Evolutionary conservation across 2,113 vertebrate species (phyloP).

Genomic region (Podilymbus podiceps): DNA sequence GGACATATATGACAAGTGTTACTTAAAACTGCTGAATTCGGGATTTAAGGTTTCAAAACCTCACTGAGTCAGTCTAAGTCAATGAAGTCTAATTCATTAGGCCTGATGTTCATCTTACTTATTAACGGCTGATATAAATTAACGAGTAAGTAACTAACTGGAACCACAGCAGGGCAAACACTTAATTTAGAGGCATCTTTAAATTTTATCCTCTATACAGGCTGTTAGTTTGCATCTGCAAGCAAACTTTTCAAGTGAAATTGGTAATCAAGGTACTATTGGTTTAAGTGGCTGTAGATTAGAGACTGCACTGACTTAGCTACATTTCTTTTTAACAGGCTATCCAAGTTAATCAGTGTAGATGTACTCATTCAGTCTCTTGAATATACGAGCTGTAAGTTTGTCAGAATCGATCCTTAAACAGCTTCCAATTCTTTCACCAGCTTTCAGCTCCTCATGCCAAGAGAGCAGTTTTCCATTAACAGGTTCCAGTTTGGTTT

Average conservation of each 20-base stretch:
- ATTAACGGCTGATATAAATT: constrained; percentile 14
- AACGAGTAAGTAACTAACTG: constrained; percentile 18
- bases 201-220: neutral
- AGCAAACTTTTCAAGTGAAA: constrained; percentile 16
- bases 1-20: neutral
- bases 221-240: constrained; percentile 34
- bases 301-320: neutral
- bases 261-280: constrained; percentile 14
- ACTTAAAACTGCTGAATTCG: neutral
- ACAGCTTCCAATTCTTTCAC: neutral
- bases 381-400: neutral
- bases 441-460: neutral
- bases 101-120: neutral
- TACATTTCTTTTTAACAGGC: constrained; percentile 19
- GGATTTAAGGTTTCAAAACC: neutral
- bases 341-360: neutral
- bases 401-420: neutral
- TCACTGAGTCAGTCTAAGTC: neutral
- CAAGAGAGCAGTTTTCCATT: neutral
- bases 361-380: neutral
- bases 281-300: constrained; percentile 18
- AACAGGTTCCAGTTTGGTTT: neutral
- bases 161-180: neutral
- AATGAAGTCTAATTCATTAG: neutral
- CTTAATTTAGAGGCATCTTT: constrained; percentile 22